phyloP scores from a whole-genome alignment of 2,113 vertebrate species.

The Rhinogobius similis region DNA sequence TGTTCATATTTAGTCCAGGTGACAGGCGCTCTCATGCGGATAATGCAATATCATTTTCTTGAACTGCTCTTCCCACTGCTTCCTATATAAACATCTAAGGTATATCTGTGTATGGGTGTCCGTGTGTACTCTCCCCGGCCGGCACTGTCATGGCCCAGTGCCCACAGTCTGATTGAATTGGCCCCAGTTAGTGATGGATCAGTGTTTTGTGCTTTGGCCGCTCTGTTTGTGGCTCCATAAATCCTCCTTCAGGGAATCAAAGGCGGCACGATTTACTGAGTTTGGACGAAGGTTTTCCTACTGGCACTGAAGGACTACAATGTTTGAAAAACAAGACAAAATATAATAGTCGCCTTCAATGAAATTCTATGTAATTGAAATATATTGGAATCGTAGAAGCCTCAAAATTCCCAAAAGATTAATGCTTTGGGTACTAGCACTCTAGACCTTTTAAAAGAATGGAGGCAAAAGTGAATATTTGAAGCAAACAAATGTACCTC shows the following conservation, averaged over 20 bases:
- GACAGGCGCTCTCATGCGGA: conserved; percentile 10
- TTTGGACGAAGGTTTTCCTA: not conserved
- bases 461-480: too few species aligned
- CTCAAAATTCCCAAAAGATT: too few species aligned
- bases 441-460: too few species aligned
- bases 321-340: not conserved
- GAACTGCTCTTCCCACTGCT: not conserved
- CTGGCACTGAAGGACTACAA: not conserved
- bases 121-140: conserved; percentile 8
- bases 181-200: conserved; percentile 54
- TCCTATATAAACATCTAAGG: conserved; percentile 3
- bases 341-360: not conserved
- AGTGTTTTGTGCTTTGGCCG: conserved; percentile 51
- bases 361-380: not conserved
- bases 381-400: not conserved
- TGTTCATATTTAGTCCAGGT: not conserved
- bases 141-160: conserved; percentile 11
- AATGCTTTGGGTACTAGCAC: too few species aligned
- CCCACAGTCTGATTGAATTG: conserved; percentile 47
- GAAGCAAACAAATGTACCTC: too few species aligned
- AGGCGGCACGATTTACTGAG: conserved; percentile 28
- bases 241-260: conserved; percentile 41
- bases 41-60: conserved; percentile 27
- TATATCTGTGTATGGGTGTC: conserved; percentile 7
- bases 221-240: conserved; percentile 57